A percentile compares a stretch with the other conserved stretches of the same genome.
Conservation (phyloP, 2,888 invertebrate species). For the Ganaspis brasiliensis region DNA sequence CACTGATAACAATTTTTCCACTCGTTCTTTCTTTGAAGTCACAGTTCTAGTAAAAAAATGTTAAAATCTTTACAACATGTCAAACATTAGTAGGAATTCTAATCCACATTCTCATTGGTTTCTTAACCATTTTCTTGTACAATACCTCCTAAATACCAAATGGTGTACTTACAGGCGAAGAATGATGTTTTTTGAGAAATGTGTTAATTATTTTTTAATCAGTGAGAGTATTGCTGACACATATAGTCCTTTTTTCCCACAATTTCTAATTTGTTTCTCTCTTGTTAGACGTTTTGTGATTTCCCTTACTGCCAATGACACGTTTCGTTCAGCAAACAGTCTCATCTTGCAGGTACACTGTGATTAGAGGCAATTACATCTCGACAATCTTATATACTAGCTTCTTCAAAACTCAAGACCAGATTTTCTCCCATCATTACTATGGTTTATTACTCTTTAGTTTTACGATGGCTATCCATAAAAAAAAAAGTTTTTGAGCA, state of each 20-base stretch:
- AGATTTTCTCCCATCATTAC: not conserved
- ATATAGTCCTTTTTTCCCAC: constrained; percentile 1
- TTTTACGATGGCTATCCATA: not conserved
- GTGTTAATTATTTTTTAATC: constrained; percentile 1
- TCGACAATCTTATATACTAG: constrained; percentile 13
- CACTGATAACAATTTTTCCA: not conserved
- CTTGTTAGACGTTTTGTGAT: constrained; percentile 17
- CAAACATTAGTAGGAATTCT: not conserved
- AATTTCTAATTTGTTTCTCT: constrained; percentile 13
- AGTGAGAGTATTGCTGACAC: not conserved
- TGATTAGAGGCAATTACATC: constrained; percentile 28
- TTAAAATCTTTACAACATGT: no score
- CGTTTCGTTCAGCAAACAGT: constrained; percentile 17
- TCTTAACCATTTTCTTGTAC: no score
- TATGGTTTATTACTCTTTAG: constrained; percentile 18
- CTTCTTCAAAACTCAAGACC: constrained; percentile 2
- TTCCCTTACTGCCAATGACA: constrained; percentile 27
- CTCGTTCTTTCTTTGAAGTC: not conserved
- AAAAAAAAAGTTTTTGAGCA: not conserved
- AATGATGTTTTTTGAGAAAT: not conserved
- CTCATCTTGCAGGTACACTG: constrained; percentile 16
- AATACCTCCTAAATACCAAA: no score
- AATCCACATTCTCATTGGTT: not conserved
- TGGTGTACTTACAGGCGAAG: not conserved
- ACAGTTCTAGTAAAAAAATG: constrained; percentile 5